Conservation (phyloP, 2,888 invertebrate genomes). For the Trachelus iudaicus region DNA sequence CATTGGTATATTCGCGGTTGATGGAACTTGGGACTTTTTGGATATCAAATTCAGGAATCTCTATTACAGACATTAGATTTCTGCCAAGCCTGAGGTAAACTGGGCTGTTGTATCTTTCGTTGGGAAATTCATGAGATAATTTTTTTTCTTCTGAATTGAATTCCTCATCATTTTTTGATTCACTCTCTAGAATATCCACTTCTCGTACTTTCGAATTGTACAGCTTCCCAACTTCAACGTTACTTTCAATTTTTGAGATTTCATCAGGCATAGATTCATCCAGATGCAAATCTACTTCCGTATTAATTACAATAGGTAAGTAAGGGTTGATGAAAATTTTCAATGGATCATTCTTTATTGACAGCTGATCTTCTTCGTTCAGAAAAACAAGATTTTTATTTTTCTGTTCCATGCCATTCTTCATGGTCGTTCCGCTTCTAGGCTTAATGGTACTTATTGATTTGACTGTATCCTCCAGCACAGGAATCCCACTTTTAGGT, state of each 20-base stretch:
- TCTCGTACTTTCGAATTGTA: not conserved
- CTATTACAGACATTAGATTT: constrained; percentile 21
- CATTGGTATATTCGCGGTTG: not conserved
- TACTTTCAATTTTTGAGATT: not conserved
- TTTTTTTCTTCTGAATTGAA: not conserved
- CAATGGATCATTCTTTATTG: not conserved
- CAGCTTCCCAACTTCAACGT: not conserved
- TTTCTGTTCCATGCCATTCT: not conserved
- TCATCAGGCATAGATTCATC: not conserved
- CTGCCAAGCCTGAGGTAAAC: constrained; percentile 22
- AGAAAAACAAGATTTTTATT: not conserved
- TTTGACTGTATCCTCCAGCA: not conserved
- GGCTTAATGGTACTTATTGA: not conserved
- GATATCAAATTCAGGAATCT: not conserved
- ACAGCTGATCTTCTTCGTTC: not conserved
- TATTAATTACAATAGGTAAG: constrained; percentile 13
- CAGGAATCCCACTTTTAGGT: not conserved
- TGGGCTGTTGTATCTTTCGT: constrained; percentile 1
- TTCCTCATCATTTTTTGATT: not conserved
- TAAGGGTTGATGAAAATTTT: constrained; percentile 13
- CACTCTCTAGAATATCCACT: not conserved
- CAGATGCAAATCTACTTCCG: constrained; percentile 3
- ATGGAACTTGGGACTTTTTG: not conserved
- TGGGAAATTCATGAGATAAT: not conserved
- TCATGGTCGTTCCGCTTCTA: not conserved